Percentiles rank a stretch among this genome's conserved stretches.
These are phyloP conservation scores for Diplosoma virens DNA, from an alignment of 23 tunicate species.

Conservation along the genomic window DNA sequence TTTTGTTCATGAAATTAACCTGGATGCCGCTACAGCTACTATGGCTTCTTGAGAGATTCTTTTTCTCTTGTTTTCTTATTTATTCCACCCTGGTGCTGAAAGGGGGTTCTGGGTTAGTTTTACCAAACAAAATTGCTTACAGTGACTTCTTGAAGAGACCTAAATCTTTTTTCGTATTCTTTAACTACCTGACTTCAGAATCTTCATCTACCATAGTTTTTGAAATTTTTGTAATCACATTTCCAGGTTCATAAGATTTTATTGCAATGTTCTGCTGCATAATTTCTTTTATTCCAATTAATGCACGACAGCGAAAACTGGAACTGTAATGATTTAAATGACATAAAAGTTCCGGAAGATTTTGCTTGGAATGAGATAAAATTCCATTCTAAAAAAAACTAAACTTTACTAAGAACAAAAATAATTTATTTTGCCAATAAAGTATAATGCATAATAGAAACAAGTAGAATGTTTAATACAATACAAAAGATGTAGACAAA, in stretches of 20 bases:
- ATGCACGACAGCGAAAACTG: conserved; percentile 52
- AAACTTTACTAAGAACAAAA: neutral
- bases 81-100: too few relatives aligned
- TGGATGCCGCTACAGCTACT: too few relatives aligned
- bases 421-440: neutral
- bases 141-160: too few relatives aligned
- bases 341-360: conserved; percentile 39
- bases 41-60: too few relatives aligned
- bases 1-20: too few relatives aligned
- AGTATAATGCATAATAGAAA: too few relatives aligned
- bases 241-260: conserved; percentile 27
- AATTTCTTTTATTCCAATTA: conserved; percentile 53
- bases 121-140: too few relatives aligned
- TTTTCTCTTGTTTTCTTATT: too few relatives aligned
- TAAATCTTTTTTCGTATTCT: neutral
- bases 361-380: conserved; percentile 24
- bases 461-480: too few relatives aligned
- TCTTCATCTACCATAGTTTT: conserved; percentile 45
- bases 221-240: conserved; percentile 43
- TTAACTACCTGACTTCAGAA: conserved; percentile 53
- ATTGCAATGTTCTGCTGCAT: neutral
- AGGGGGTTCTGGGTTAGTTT: too few relatives aligned
- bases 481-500: too few relatives aligned
- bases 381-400: conserved; percentile 41
- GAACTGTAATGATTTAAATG: conserved; percentile 69